Percentiles rank a stretch among this genome's conserved stretches.
These are phyloP conservation scores for Phortica okadai DNA, from an alignment of 2,888 invertebrate genomes.

Conservation along the genomic window DNA sequence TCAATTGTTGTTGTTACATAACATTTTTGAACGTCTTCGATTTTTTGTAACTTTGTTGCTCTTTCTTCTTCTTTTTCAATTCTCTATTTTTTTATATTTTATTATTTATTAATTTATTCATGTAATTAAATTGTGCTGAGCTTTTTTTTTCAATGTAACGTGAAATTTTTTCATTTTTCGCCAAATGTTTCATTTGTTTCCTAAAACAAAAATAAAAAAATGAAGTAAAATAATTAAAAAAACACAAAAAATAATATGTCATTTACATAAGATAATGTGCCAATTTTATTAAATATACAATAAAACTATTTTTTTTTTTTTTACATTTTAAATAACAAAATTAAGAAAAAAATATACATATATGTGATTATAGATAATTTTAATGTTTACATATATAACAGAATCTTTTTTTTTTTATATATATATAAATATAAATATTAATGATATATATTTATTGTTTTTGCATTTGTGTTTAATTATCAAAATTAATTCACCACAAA, in stretches of 20 bases:
- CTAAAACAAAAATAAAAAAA: neutral
- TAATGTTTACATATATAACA: too few relatives aligned
- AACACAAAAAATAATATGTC: neutral
- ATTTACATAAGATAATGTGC: conserved; percentile 2
- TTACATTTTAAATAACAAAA: conserved; percentile 6
- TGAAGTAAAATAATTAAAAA: neutral
- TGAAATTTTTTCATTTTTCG: neutral
- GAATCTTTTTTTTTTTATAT: neutral
- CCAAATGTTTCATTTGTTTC: neutral
- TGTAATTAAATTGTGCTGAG: too few relatives aligned
- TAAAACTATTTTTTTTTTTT: neutral
- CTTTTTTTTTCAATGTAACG: too few relatives aligned
- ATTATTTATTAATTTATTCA: too few relatives aligned
- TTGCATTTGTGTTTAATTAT: neutral
- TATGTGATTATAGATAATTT: too few relatives aligned
- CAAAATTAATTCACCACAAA: neutral
- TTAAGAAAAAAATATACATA: neutral
- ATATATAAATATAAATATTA: neutral
- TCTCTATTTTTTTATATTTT: too few relatives aligned
- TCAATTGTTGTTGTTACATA: too few relatives aligned
- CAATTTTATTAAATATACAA: conserved; percentile 18
- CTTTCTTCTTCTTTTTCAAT: too few relatives aligned
- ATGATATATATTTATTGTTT: neutral
- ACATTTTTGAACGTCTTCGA: too few relatives aligned
- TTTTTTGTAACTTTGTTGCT: too few relatives aligned